Evolutionary conservation across 2,113 vertebrate genomes (phyloP), one percentile per base, ranked within the genome.

Genomic region (Ctenomys sociabilis): DNA sequence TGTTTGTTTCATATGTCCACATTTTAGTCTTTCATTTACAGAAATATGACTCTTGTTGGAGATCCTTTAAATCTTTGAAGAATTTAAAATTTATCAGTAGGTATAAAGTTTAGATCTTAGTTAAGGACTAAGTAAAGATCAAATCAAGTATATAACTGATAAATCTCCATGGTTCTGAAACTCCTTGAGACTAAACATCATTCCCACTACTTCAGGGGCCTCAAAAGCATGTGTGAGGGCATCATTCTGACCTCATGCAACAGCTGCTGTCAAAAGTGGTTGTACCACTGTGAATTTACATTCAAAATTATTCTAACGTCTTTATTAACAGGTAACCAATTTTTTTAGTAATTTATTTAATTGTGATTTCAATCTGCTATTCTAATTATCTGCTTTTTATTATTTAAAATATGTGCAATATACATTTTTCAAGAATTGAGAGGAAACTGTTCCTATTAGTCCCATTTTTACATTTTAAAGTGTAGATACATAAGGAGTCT

Each of bases 241-340:
- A 10, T 2, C 24, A n/a, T 22, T 59, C 19, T 8, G 16, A 26
- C 10, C 1, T 78, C 40, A 1, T 16, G 8, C 11, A 7, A 4
- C 11, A 9, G 2, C 26, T 85, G 1, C 10, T 54, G 0, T 19
- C 4, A 28, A 3, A 10, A 3, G 28, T 4, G 2, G 43, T 28
- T 4, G 1, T 3, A 54, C 0, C 0, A 40, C 12, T 80, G 57
- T 30, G 9, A 63, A 49, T 24, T 16, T 45, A 30, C 37, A 5
- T n/a, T 11, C 24, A 88, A 3, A 9, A 11, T 61, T 52, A 35
- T 45, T 84, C 40, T 5, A 63, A 37, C n/a, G 40, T 26, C 35
- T 63, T 57, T 49, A 12, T 78, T 70, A 43, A 82, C 68, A 90
- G 17, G 37, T 24, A 24, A 22, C 30, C 0, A 3, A 7, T 14